Conservation (phyloP, 2,797 vertebrate genomes). For the Myotis vivesi region DNA sequence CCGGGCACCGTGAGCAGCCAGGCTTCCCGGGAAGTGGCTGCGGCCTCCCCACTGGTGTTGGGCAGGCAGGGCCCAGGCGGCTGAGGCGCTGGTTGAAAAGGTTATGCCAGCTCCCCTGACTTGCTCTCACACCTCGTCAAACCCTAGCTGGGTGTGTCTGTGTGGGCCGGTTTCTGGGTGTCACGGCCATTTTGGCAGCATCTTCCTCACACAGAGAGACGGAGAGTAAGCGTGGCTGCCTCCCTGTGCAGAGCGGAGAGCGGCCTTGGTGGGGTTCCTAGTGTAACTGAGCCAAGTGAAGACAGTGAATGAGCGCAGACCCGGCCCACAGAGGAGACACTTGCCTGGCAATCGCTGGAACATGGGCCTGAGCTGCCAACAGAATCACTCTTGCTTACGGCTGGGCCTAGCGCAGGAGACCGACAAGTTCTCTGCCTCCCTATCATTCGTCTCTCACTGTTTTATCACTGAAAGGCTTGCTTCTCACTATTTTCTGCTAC, state of each 20-base stretch:
- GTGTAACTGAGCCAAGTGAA: background rate
- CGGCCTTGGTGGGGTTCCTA: background rate
- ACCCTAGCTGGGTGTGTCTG: background rate
- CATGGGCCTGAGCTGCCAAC: background rate
- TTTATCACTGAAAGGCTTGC: background rate
- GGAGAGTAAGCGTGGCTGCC: constrained; percentile 56
- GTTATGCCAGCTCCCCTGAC: background rate
- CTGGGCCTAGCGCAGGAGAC: background rate
- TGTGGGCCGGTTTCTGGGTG: background rate
- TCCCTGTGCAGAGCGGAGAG: background rate
- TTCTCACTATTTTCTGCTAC: background rate
- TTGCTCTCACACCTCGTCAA: background rate
- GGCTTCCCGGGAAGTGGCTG: too few species aligned
- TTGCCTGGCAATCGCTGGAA: constrained; percentile 34
- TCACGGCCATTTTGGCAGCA: constrained; percentile 42
- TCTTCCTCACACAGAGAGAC: constrained; percentile 21
- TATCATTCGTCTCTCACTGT: background rate
- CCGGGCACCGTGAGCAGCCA: too few species aligned
- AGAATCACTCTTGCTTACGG: background rate
- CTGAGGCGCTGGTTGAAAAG: background rate
- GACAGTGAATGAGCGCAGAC: background rate
- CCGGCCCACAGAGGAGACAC: background rate
- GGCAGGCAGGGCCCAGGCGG: too few species aligned
- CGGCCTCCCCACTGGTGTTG: too few species aligned
- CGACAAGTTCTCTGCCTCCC: background rate